A percentile compares a stretch with the other conserved stretches of the same genome.
phyloP scores from a whole-genome alignment of 2,797 vertebrate species.

The Tokudaia muenninki region DNA sequence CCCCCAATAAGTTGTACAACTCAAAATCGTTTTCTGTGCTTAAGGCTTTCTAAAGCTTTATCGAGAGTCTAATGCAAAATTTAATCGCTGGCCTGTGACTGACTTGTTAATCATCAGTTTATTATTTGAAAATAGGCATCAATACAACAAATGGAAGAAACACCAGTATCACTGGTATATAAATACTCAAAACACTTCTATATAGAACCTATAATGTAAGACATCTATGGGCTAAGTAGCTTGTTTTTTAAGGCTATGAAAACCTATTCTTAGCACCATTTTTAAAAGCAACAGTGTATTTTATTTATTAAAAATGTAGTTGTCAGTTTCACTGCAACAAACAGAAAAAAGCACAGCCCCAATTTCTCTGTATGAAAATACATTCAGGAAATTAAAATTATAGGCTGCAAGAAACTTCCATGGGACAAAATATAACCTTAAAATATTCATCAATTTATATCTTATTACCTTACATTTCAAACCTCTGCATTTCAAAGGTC shows the following conservation, averaged over 20 bases:
- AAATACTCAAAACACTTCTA: constrained; percentile 28
- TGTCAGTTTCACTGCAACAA: background rate
- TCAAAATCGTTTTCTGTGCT: background rate
- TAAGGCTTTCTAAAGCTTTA: constrained; percentile 22
- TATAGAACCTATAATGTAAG: background rate
- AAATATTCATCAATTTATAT: background rate
- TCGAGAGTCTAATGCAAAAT: background rate
- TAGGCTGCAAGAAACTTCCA: background rate
- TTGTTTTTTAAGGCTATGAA: constrained; percentile 30
- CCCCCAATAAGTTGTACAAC: background rate
- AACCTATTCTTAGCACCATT: background rate
- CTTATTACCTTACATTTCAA: background rate
- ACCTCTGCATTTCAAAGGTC: background rate
- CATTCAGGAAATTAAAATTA: background rate
- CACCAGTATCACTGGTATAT: background rate
- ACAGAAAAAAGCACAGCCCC: background rate
- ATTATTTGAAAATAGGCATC: constrained; percentile 33
- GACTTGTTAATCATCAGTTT: background rate
- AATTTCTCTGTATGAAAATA: background rate
- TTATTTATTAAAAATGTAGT: background rate
- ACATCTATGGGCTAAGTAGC: background rate
- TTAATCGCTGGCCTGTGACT: background rate
- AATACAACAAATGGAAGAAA: background rate
- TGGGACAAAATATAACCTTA: background rate
- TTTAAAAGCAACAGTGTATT: constrained; percentile 9